Conservation (phyloP, 2,888 invertebrate genomes). For the Dolomedes plantarius region DNA sequence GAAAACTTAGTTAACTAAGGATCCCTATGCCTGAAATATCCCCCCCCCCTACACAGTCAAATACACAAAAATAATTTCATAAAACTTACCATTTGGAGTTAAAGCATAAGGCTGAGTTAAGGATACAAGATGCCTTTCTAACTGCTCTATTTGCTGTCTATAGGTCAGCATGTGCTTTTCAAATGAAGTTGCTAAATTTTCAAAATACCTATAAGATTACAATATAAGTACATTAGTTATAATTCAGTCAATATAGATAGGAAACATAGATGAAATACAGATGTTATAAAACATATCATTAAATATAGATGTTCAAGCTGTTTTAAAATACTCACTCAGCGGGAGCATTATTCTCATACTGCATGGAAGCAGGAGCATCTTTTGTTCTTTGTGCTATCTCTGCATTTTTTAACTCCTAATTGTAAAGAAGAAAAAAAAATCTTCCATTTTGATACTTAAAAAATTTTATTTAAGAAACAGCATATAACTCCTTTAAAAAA, state of each 20-base stretch:
- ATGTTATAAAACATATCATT: no score
- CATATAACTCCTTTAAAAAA: no score
- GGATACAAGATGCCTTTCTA: slow-evolving; percentile 84
- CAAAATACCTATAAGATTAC: slow-evolving; percentile 80
- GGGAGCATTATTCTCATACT: slow-evolving; percentile 86
- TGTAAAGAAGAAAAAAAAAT: no score
- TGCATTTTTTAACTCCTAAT: slow-evolving; percentile 81
- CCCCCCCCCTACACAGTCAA: no score
- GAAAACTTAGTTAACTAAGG: no score
- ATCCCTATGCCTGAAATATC: no score
- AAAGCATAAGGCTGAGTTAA: slow-evolving; percentile 82
- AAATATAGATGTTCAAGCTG: no score
- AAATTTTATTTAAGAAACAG: no score
- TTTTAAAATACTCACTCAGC: slow-evolving; percentile 79
- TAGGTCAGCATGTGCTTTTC: slow-evolving; percentile 83
- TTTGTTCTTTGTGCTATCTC: slow-evolving; percentile 88
- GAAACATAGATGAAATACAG: background rate
- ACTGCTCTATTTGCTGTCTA: slow-evolving; percentile 84
- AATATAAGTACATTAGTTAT: background rate
- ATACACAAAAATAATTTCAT: slow-evolving; percentile 11
- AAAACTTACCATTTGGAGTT: slow-evolving; percentile 83
- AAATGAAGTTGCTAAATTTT: slow-evolving; percentile 83
- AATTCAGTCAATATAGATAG: background rate
- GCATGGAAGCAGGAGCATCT: slow-evolving; percentile 85
- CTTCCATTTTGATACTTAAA: no score